phyloP scores from a whole-genome alignment of 2,888 invertebrate genomes.

The Notocelia uddmanniana region DNA sequence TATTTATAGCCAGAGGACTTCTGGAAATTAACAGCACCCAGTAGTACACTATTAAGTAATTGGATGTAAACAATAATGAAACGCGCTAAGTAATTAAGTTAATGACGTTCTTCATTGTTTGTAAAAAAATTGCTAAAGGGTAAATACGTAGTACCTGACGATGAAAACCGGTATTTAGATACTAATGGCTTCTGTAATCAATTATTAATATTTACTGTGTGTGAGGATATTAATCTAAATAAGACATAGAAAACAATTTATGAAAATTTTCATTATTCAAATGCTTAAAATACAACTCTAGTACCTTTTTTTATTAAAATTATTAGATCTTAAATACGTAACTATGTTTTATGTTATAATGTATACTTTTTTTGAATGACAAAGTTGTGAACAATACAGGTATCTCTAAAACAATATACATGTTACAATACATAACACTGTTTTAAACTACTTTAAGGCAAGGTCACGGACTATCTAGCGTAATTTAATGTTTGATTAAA shows the following conservation, averaged over 20 bases:
- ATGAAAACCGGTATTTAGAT: conserved; percentile 15
- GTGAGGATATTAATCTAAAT: not conserved
- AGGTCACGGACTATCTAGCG: too few relatives aligned
- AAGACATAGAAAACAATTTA: not conserved
- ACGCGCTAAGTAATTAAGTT: conserved; percentile 11
- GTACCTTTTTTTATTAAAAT: too few relatives aligned
- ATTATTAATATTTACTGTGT: conserved; percentile 5
- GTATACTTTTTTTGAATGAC: too few relatives aligned
- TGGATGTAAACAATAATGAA: conserved; percentile 29
- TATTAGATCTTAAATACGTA: too few relatives aligned
- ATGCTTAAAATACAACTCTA: not conserved
- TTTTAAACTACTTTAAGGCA: too few relatives aligned
- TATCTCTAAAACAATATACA: too few relatives aligned
- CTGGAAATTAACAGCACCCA: conserved; percentile 26
- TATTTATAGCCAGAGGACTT: not conserved
- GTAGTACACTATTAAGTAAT: conserved; percentile 24
- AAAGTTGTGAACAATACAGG: too few relatives aligned
- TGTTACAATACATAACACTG: too few relatives aligned
- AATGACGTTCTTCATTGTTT: conserved; percentile 15
- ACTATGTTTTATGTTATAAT: too few relatives aligned
- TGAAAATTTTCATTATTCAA: not conserved
- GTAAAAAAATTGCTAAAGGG: conserved; percentile 25
- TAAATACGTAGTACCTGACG: not conserved
- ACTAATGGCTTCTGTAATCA: conserved; percentile 16
- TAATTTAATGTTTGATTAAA: too few relatives aligned